phyloP scores from a whole-genome alignment of 2,888 invertebrate genomes.

The Lasioglossum leucozonium region DNA sequence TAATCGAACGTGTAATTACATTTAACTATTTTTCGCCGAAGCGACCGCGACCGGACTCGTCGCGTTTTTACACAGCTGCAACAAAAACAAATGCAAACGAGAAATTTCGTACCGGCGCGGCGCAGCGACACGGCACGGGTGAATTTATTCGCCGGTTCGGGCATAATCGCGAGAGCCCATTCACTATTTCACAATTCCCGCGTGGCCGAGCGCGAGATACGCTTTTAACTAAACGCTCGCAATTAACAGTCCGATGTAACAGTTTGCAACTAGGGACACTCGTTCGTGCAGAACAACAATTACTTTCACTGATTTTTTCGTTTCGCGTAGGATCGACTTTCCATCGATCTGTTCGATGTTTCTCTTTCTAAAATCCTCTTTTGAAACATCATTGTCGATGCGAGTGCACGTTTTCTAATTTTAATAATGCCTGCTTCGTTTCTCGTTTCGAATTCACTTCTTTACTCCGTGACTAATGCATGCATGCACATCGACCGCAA shows the following conservation, averaged over 20 bases:
- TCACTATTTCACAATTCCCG: conserved; percentile 61
- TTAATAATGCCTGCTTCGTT: background rate
- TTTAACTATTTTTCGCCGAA: background rate
- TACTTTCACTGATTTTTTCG: conserved; percentile 20
- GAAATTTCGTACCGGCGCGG: background rate
- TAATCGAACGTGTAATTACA: background rate
- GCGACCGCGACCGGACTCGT: background rate
- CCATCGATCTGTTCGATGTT: background rate
- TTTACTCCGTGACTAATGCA: background rate
- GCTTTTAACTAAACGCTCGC: background rate
- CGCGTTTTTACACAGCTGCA: background rate
- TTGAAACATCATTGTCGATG: background rate
- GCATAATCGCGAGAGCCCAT: conserved; percentile 33
- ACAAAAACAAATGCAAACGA: background rate
- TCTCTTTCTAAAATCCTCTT: background rate
- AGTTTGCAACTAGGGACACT: background rate
- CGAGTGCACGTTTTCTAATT: background rate
- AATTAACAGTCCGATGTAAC: conserved; percentile 11
- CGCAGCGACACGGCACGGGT: background rate
- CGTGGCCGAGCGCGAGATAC: conserved; percentile 18
- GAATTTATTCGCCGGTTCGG: conserved; percentile 10
- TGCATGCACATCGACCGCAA: background rate
- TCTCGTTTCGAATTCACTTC: background rate
- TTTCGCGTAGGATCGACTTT: background rate
- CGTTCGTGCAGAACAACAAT: background rate